Percentiles rank a stretch among this genome's conserved stretches.
phyloP scores from a whole-genome alignment of 1,140 invertebrate genomes.

The Thaumetopoea pityocampa region DNA sequence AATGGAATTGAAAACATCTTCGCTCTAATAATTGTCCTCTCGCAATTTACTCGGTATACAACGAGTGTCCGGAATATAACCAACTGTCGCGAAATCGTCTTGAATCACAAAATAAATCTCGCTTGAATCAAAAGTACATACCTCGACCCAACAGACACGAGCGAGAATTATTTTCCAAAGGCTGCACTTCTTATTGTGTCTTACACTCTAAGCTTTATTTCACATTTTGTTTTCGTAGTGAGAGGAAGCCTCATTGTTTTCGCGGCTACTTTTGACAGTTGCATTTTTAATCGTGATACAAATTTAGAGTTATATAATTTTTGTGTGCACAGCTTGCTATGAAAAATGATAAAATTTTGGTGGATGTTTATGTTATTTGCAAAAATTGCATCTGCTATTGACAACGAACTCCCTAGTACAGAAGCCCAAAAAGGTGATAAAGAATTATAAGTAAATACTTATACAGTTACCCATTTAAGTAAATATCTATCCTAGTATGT shows the following conservation, averaged over 20 bases:
- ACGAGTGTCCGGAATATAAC: constrained; percentile 4
- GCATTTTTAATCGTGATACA: constrained; percentile 22
- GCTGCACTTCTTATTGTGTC: constrained; percentile 57
- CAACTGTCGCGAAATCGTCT: constrained; percentile 24
- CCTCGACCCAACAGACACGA: constrained; percentile 19
- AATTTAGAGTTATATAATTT: too few species aligned
- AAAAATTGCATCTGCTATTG: constrained; percentile 53
- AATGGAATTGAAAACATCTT: too few species aligned
- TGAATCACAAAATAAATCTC: constrained; percentile 10
- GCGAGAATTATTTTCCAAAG: constrained; percentile 63
- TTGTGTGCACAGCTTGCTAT: constrained; percentile 43
- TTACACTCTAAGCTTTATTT: constrained; percentile 53
- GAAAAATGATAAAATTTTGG: constrained; percentile 62
- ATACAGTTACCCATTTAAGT: too few species aligned
- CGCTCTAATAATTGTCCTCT: constrained; percentile 46
- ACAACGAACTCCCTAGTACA: constrained; percentile 42
- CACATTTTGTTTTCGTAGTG: constrained; percentile 42
- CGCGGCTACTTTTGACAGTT: constrained; percentile 41
- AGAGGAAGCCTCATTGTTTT: constrained; percentile 49
- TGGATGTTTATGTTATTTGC: constrained; percentile 64
- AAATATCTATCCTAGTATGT: too few species aligned
- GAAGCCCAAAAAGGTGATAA: constrained; percentile 56
- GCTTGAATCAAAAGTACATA: too few species aligned
- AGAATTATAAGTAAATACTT: too few species aligned
- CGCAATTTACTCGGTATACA: constrained; percentile 18